A percentile compares a stretch with the other conserved stretches of the same genome.
phyloP scores from a whole-genome alignment of 2,113 vertebrate species.

The Dendrocopos noguchii region DNA sequence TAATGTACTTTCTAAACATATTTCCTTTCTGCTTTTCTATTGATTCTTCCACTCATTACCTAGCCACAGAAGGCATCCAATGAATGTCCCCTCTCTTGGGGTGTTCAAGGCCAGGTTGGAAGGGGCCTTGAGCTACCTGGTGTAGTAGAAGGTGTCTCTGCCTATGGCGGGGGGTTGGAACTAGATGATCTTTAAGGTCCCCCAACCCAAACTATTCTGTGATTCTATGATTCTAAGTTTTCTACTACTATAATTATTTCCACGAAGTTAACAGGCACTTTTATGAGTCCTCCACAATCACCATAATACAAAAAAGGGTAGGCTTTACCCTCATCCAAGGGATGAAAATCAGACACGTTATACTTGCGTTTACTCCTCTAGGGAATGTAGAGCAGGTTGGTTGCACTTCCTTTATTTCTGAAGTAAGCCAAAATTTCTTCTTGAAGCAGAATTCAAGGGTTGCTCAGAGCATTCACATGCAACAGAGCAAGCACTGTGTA shows the following conservation, averaged over 20 bases:
- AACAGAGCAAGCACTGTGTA: neutral
- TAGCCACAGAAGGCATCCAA: neutral
- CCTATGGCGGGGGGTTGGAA: too few species aligned
- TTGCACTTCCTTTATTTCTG: neutral
- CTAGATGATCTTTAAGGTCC: too few species aligned
- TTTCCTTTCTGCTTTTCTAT: neutral
- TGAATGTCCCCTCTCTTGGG: neutral
- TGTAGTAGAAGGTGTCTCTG: too few species aligned
- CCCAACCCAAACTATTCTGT: too few species aligned
- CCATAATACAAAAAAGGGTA: neutral
- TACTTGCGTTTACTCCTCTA: neutral
- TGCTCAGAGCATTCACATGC: neutral
- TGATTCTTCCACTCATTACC: neutral
- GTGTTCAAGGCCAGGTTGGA: too few species aligned
- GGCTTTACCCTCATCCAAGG: neutral
- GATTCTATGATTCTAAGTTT: neutral
- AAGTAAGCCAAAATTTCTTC: neutral
- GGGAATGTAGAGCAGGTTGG: neutral
- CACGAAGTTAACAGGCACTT: neutral
- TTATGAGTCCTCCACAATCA: neutral
- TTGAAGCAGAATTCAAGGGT: neutral
- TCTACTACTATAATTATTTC: neutral
- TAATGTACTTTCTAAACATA: too few species aligned
- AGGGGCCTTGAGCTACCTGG: too few species aligned
- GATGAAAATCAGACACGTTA: neutral